phyloP scores from a whole-genome alignment of 1,140 invertebrate species.

The Nephotettix cincticeps region DNA sequence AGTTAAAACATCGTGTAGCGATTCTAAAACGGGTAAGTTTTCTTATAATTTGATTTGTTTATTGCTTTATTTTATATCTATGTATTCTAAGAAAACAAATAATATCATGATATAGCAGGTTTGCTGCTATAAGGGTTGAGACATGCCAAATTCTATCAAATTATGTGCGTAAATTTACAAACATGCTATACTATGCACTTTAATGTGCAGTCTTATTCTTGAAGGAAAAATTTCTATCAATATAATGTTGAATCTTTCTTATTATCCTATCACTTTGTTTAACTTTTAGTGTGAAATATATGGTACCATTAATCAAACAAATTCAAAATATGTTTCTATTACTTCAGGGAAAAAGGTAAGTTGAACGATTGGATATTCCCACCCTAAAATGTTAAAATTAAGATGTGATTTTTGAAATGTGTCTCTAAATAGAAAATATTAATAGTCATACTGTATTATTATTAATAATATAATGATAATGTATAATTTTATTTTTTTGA shows the following conservation, averaged over 20 bases:
- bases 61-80: conserved; percentile 7
- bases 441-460: background rate
- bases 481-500: background rate
- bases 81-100: too few species aligned
- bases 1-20: conserved; percentile 77
- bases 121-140: too few species aligned
- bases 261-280: background rate
- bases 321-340: background rate
- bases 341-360: background rate
- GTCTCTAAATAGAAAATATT: background rate
- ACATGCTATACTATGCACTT: background rate
- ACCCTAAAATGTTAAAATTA: background rate
- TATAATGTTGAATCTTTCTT: background rate
- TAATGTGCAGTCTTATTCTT: background rate
- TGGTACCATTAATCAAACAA: background rate
- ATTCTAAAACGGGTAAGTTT: conserved; percentile 78
- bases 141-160: too few species aligned
- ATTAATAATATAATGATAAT: background rate
- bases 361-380: background rate
- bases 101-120: too few species aligned
- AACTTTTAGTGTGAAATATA: background rate
- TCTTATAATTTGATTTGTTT: conserved; percentile 10
- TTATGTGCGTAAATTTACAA: too few species aligned
- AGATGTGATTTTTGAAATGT: background rate
- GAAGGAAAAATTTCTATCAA: background rate